phyloP scores from a whole-genome alignment of 2,888 invertebrate species.

The Diachrysia chrysitis region DNA sequence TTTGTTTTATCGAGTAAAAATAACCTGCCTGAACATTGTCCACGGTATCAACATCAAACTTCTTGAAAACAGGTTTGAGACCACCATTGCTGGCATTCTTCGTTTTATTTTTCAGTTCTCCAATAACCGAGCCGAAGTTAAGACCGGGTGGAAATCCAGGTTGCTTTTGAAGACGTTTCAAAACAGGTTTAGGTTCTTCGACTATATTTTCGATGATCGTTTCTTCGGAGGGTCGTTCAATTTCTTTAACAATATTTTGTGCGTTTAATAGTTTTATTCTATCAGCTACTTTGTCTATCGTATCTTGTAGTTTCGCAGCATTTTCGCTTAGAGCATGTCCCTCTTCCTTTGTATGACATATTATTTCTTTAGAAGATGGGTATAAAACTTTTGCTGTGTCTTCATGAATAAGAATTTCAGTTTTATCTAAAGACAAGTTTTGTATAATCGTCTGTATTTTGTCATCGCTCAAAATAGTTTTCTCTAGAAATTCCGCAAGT shows the following conservation, averaged over 20 bases:
- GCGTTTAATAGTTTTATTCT: slow-evolving; percentile 68
- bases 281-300: slow-evolving; percentile 73
- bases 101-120: slow-evolving; percentile 83
- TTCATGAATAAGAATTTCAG: slow-evolving; percentile 63
- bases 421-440: slow-evolving; percentile 80
- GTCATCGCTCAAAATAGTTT: slow-evolving; percentile 83
- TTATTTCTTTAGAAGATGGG: slow-evolving; percentile 53
- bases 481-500: slow-evolving; percentile 82
- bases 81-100: slow-evolving; percentile 76
- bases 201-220: slow-evolving; percentile 45
- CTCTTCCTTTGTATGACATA: slow-evolving; percentile 57
- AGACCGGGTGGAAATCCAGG: slow-evolving; percentile 77
- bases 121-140: slow-evolving; percentile 85
- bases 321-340: slow-evolving; percentile 66
- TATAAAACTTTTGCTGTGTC: slow-evolving; percentile 55
- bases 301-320: slow-evolving; percentile 66
- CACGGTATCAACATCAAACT: slow-evolving; percentile 77
- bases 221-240: slow-evolving; percentile 37
- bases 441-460: slow-evolving; percentile 85
- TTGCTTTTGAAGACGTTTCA: slow-evolving; percentile 79
- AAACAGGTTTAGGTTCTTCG: slow-evolving; percentile 68
- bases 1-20: slow-evolving; percentile 25
- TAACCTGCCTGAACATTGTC: slow-evolving; percentile 79
- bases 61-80: slow-evolving; percentile 84
- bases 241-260: slow-evolving; percentile 45